Conservation (phyloP, 2,113 vertebrate genomes). For the Mystacornis crossleyi region DNA sequence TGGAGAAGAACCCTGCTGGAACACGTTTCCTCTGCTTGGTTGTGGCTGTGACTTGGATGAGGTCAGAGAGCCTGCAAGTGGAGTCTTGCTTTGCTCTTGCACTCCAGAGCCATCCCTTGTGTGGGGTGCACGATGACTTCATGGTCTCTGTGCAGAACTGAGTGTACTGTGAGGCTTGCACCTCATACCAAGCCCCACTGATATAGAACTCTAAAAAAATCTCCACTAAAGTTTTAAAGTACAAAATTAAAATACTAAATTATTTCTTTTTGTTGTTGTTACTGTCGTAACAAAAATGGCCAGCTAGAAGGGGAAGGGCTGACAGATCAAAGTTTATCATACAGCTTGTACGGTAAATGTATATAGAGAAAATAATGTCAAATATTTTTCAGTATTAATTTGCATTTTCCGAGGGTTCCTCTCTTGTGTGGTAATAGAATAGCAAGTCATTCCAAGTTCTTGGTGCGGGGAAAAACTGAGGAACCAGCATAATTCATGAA, state of each 20-base stretch:
- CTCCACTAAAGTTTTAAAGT: neutral
- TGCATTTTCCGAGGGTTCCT: neutral
- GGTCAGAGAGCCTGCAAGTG: neutral
- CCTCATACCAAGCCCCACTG: neutral
- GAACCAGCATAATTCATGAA: neutral
- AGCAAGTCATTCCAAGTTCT: neutral
- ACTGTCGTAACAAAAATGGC: neutral
- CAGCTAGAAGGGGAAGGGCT: neutral
- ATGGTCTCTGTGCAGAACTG: neutral
- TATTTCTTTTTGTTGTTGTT: neutral
- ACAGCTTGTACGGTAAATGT: neutral
- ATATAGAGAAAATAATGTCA: neutral
- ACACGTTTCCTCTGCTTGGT: neutral
- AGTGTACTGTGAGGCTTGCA: fast-evolving
- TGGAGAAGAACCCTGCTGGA: neutral
- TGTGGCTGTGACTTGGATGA: neutral
- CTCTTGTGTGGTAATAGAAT: neutral
- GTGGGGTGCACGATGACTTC: fast-evolving
- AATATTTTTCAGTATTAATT: neutral
- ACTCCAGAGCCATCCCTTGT: neutral
- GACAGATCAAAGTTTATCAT: fast-evolving
- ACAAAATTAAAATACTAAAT: neutral
- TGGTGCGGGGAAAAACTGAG: neutral
- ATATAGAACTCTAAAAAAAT: neutral
- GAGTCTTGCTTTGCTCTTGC: neutral